Evolutionary conservation across 2,888 invertebrate genomes (phyloP), one percentile per base, ranked within the genome.

Genomic region (Teinopalpus imperialis): DNA sequence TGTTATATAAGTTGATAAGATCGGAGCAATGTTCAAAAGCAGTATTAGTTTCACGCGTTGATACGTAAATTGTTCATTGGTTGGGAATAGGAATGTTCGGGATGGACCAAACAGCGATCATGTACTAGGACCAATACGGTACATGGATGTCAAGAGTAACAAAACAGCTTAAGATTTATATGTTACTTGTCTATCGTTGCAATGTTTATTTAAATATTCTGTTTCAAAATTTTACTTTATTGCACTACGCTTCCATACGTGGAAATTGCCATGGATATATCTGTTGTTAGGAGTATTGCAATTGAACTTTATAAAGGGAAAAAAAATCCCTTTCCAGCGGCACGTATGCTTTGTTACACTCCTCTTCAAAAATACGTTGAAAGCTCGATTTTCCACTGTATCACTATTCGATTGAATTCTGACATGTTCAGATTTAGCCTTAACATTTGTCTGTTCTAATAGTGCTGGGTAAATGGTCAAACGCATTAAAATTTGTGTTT

Each of bases 271-370:
- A 29, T 13, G 30, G 13, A 30, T 40, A 21, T 30, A 40, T 30
- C 30, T 30, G 12, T 9, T 24, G 30, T 30, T 34, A 12, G 21
- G 34, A 34, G 10, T n/a, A 34, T 34, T 34, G 7, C 21, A 39
- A 10, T 13, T 39, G 18, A 27, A 39, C 37, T 39, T 39, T 35
- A 27, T 34, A 27, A 34, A 43, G 42, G 42, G 34, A 10, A 43
- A 43, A 37, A 43, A 43, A 14, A 13, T 27, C 42, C 34, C 34
- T 43, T 43, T 27, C 42, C 27, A 34, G 8, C 20, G 20, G 13
- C 34, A 34, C 34, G 34, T 34, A 43, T 6, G 42, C 42, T 43
- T 35, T 34, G 42, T 34, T 26, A 34, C 34, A 13, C 34, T 21
- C 27, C 34, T 42, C 26, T 42, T 20, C 5, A 12, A 12, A 43